Percentiles rank a stretch among this genome's conserved stretches.
Evolutionary conservation across 2,113 vertebrate genomes (phyloP).

Genomic region (Narcine bancroftii): DNA sequence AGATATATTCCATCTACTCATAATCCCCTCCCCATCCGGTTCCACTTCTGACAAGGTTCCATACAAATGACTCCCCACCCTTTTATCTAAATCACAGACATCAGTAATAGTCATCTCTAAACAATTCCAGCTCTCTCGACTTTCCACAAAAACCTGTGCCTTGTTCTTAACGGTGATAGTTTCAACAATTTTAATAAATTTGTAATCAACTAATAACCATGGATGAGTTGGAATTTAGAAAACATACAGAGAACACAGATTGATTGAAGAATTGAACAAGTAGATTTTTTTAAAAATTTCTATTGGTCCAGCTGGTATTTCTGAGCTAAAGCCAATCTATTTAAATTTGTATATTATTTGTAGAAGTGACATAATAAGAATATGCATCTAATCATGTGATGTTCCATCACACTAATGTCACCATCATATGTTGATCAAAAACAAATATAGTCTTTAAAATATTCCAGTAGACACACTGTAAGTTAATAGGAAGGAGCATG

Average conservation of each 20-base stretch:
- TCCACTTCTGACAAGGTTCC: too few relatives aligned
- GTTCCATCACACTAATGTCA: background rate
- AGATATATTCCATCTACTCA: too few relatives aligned
- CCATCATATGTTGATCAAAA: background rate
- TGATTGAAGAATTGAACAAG: background rate
- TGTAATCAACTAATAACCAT: background rate
- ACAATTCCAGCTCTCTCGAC: background rate
- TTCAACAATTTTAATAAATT: background rate
- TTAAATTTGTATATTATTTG: constrained; percentile 4
- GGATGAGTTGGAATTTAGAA: background rate
- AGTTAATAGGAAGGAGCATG: background rate
- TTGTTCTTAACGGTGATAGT: background rate
- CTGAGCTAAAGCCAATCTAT: background rate
- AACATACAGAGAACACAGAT: background rate
- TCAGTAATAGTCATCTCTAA: background rate
- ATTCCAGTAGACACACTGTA: background rate
- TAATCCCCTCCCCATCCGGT: too few relatives aligned
- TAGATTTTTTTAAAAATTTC: background rate
- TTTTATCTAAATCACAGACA: background rate
- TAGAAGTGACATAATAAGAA: background rate
- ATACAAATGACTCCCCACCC: too few relatives aligned
- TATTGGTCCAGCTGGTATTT: background rate
- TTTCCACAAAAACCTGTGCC: background rate
- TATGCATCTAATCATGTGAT: background rate
- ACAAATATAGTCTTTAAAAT: background rate